Evolutionary conservation across 2,113 vertebrate genomes (phyloP).

Genomic region (Clarias gariepinus): DNA sequence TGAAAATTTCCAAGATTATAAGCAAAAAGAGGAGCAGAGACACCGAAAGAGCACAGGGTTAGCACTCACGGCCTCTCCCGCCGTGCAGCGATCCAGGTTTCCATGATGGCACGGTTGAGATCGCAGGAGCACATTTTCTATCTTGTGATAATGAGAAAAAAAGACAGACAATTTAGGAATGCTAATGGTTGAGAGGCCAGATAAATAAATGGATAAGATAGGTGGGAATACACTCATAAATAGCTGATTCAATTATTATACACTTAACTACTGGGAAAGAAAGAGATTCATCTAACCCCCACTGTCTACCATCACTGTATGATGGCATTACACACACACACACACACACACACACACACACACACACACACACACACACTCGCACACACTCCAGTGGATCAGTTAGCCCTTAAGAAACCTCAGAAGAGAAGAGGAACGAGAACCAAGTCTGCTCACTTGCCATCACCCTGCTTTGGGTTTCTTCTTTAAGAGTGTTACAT

Average conservation of each 20-base stretch:
- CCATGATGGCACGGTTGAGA: constrained; percentile 1
- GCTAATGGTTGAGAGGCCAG: constrained; percentile 2
- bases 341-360: background rate
- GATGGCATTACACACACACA: constrained; percentile 2
- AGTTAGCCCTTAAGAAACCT: background rate
- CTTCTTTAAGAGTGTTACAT: constrained; percentile 13
- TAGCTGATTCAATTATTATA: constrained; percentile 8
- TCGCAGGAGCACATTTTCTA: background rate
- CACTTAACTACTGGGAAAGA: constrained; percentile 4
- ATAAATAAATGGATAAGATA: background rate
- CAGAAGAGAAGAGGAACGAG: background rate
- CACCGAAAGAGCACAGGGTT: background rate
- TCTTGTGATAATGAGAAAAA: background rate
- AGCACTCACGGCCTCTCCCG: background rate
- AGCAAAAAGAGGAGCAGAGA: background rate
- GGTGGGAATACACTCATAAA: background rate
- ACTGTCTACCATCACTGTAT: background rate
- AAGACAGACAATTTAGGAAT: constrained; percentile 1
- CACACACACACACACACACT: background rate
- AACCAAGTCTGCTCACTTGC: background rate
- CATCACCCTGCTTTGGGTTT: constrained; percentile 3
- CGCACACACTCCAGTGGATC: background rate
- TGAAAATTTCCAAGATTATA: background rate
- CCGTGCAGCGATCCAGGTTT: background rate
- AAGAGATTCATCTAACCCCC: constrained; percentile 16